Evolutionary conservation across 2,888 invertebrate species (phyloP).

Genomic region (Eilema depressum): DNA sequence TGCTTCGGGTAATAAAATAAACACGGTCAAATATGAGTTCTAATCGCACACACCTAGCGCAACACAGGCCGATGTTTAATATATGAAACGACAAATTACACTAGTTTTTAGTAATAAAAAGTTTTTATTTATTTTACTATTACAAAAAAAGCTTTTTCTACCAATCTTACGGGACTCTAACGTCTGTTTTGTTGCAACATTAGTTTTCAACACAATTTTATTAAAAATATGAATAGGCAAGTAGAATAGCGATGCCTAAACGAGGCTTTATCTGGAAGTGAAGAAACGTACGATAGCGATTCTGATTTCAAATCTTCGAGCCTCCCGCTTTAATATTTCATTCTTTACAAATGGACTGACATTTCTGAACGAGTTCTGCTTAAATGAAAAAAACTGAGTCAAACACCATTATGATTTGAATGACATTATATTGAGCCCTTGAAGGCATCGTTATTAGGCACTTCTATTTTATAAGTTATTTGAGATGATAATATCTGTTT

Average conservation of each 20-base stretch:
- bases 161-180: too few species aligned
- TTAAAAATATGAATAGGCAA: slow-evolving; percentile 9
- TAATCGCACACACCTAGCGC: background rate
- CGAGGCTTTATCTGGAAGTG: slow-evolving; percentile 59
- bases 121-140: too few species aligned
- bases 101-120: background rate
- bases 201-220: background rate
- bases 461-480: slow-evolving; percentile 31
- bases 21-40: background rate
- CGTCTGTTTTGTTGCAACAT: too few species aligned
- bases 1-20: background rate
- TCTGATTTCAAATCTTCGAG: slow-evolving; percentile 74
- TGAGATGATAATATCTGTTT: slow-evolving; percentile 21
- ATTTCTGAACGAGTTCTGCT: slow-evolving; percentile 67
- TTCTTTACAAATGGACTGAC: slow-evolving; percentile 75
- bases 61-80: background rate
- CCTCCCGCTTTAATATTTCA: slow-evolving; percentile 74
- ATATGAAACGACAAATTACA: background rate
- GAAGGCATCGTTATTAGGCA: slow-evolving; percentile 35
- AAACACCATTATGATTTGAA: slow-evolving; percentile 64
- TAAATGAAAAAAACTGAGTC: slow-evolving; percentile 67
- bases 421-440: slow-evolving; percentile 54
- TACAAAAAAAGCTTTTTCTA: too few species aligned
- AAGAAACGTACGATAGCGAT: slow-evolving; percentile 62
- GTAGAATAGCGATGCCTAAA: slow-evolving; percentile 40